phyloP scores from a whole-genome alignment of 2,797 vertebrate genomes.

The Xenopus petersii region DNA sequence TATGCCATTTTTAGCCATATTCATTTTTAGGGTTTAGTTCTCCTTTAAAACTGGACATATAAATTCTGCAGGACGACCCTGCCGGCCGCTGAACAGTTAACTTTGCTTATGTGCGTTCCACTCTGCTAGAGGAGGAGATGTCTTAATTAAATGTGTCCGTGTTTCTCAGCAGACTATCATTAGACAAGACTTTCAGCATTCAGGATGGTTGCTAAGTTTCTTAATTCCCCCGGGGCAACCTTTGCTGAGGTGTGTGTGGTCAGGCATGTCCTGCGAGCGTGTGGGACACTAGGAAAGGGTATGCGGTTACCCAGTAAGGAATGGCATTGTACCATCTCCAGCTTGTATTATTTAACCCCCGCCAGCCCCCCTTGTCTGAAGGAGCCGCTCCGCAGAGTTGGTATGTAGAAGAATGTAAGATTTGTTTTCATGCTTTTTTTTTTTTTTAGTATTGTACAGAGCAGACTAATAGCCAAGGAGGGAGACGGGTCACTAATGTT shows the following conservation, averaged over 20 bases:
- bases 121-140: slow-evolving; percentile 59
- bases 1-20: no score
- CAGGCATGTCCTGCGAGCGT: slow-evolving; percentile 59
- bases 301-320: slow-evolving; percentile 47
- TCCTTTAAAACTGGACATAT: no score
- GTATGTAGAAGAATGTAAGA: neutral
- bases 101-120: slow-evolving; percentile 54
- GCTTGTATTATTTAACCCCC: slow-evolving; percentile 30
- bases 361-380: slow-evolving; percentile 7
- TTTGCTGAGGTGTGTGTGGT: slow-evolving; percentile 62
- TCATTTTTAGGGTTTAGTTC: no score
- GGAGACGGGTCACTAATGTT: no score
- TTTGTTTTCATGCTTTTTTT: slow-evolving; percentile 10
- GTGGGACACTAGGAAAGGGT: slow-evolving; percentile 57
- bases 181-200: slow-evolving; percentile 65
- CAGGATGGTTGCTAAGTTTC: slow-evolving; percentile 61
- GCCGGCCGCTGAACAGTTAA: slow-evolving; percentile 43
- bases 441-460: neutral
- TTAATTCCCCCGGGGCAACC: slow-evolving; percentile 63
- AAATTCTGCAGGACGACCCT: no score
- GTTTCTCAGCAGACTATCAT: slow-evolving; percentile 68
- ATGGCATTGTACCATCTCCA: slow-evolving; percentile 38
- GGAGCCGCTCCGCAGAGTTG: neutral
- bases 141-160: slow-evolving; percentile 71
- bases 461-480: no score